Evolutionary conservation across 2,113 vertebrate species (phyloP).

Genomic region (Sebastes schlegelii): DNA sequence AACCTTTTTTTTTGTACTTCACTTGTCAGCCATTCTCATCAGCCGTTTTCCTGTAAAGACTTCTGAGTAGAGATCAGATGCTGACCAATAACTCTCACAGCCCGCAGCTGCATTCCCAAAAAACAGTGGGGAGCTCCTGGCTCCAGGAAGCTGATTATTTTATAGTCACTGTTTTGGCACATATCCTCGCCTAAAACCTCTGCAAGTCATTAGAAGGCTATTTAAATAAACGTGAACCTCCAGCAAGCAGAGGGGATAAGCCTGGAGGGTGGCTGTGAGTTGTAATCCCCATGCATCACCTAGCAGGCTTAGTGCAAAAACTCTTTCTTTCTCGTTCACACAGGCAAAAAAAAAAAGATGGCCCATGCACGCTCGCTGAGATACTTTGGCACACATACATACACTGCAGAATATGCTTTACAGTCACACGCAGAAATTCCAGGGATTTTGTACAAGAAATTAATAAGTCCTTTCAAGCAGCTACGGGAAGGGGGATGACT

Average conservation of each 20-base stretch:
- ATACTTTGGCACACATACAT: neutral
- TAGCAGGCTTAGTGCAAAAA: constrained; percentile 74
- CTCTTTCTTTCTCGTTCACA: constrained; percentile 48
- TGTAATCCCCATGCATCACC: constrained; percentile 79
- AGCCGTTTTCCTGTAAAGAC: constrained; percentile 34
- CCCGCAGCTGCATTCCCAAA: constrained; percentile 53
- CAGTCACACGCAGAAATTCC: constrained; percentile 41
- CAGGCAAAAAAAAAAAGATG: constrained; percentile 21
- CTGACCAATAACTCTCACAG: constrained; percentile 58
- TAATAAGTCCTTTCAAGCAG: constrained; percentile 55
- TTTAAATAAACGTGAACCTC: constrained; percentile 81
- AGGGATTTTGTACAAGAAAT: constrained; percentile 62
- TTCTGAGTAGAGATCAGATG: constrained; percentile 43
- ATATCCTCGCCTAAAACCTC: constrained; percentile 68
- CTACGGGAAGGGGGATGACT: constrained; percentile 17
- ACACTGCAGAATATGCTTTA: constrained; percentile 37
- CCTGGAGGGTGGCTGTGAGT: constrained; percentile 70
- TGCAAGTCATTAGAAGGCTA: constrained; percentile 79
- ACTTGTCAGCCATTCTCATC: constrained; percentile 40
- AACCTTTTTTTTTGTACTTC: constrained; percentile 34
- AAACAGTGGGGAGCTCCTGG: constrained; percentile 66
- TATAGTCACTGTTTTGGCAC: constrained; percentile 77
- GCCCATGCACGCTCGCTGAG: constrained; percentile 10
- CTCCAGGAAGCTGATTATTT: constrained; percentile 79
- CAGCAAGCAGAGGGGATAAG: constrained; percentile 76